Conservation (phyloP, 1,140 invertebrate genomes). For the Trachymyrmex septentrionalis region DNA sequence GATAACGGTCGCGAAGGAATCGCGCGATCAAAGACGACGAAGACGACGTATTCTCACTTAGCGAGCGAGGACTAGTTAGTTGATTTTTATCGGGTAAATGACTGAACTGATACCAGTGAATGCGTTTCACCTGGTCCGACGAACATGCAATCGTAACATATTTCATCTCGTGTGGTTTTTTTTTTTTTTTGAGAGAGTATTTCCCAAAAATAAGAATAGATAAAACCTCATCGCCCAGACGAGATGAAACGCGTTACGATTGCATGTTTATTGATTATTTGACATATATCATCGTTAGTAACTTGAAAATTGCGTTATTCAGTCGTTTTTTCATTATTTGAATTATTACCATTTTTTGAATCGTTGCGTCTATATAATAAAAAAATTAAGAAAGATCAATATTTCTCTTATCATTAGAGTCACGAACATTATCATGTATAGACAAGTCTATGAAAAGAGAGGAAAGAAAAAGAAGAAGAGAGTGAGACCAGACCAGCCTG, state of each 20-base stretch:
- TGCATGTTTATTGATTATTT: too few species aligned
- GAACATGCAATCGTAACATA: not conserved
- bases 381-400: slow-evolving; percentile 22
- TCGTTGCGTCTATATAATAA: not conserved
- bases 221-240: too few species aligned
- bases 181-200: too few species aligned
- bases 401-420: not conserved
- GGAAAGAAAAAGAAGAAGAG: slow-evolving; percentile 56
- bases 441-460: slow-evolving; percentile 1
- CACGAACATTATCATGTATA: not conserved
- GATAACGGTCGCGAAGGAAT: slow-evolving; percentile 61
- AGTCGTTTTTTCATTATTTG: not conserved
- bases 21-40: slow-evolving; percentile 52
- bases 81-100: not conserved
- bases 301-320: not conserved
- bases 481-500: slow-evolving; percentile 36
- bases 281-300: not conserved
- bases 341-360: not conserved
- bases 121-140: not conserved
- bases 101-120: not conserved
- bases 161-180: not conserved
- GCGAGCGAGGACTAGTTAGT: not conserved
- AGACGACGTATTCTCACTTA: not conserved
- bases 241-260: too few species aligned
- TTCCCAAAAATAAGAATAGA: too few species aligned